Base-by-base conservation (phyloP, 1,140 invertebrate genomes). In the Pseudomyrmex cubaensis region DNA sequence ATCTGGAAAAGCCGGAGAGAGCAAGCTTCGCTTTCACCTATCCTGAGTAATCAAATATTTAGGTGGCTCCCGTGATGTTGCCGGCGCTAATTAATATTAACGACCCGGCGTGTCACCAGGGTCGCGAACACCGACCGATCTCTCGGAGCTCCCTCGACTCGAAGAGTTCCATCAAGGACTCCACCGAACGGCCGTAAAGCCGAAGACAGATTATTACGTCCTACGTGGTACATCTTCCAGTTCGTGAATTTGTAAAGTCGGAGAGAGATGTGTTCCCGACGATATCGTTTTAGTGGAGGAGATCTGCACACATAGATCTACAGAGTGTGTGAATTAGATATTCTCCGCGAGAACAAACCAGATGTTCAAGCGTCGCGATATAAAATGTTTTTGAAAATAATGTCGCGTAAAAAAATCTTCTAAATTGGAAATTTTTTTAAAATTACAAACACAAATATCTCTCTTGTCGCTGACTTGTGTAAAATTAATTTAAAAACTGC, bases 71-170 rank as follows among this genome's bases (percentile, higher is more conserved):
- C 20, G 52, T 59, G 76, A 87, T 87, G 88, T 87, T 83, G 82
- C 78, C 83, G 67, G 12, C 82, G 78, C 84, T 89, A 85, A 90
- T 89, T 90, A 85, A 90, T 83, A 90, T 87, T 82, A 85, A 90
- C 77, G 87, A 90, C 64, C 61, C 64, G 57, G 12, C 74, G 77
- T 77, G 66, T 59, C 50, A 64, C 10, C 64, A 13, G 66, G 86
- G 57, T 85, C 57, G 70, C 63, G 69, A 59, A 70, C 80, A 62
- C 20, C 56, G 66, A 77, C 70, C 87, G 84, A 83, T 80, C 82
- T 75, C 52, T 50, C 62, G 20, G 48, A 22, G 46, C 44, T 77
- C 12, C 85, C 73, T 15, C 35, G 66, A 66, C 70, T 70, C 76
- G 76, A 44, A 57, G 63, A 72, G 20, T 72, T 76, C 62, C 52